These are phyloP conservation scores for Tarsius wallacei DNA, from an alignment of 2,797 vertebrate genomes.

Conservation along the genomic window DNA sequence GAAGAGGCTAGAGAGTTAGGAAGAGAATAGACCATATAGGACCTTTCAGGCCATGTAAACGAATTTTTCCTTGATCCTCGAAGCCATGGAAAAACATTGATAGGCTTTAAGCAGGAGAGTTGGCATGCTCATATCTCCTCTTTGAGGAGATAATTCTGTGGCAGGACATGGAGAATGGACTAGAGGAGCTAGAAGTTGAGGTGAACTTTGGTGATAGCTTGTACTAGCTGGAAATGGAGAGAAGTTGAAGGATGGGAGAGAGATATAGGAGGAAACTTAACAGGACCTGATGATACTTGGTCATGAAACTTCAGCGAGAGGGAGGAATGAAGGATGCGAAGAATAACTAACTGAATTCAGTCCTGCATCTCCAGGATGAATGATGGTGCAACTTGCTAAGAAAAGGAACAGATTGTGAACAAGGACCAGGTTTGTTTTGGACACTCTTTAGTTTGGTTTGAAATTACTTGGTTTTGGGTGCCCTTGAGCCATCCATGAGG, in stretches of 20 bases:
- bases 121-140: neutral
- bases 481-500: neutral
- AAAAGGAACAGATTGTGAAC: neutral
- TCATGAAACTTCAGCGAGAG: neutral
- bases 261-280: neutral
- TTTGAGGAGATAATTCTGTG: slow-evolving; percentile 45
- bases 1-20: neutral
- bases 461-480: neutral
- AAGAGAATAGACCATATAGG: neutral
- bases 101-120: neutral
- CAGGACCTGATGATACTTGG: neutral
- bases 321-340: neutral
- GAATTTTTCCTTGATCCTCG: neutral
- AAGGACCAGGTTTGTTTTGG: neutral
- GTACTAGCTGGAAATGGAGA: neutral
- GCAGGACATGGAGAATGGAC: neutral
- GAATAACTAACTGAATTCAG: neutral
- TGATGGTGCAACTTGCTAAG: neutral
- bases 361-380: neutral
- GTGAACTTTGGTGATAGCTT: neutral
- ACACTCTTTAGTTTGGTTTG: slow-evolving; percentile 30
- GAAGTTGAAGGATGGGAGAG: neutral
- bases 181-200: neutral
- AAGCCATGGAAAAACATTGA: neutral
- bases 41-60: neutral